phyloP scores from a whole-genome alignment of 2,113 vertebrate genomes.

The Hippocampus mohnikei region DNA sequence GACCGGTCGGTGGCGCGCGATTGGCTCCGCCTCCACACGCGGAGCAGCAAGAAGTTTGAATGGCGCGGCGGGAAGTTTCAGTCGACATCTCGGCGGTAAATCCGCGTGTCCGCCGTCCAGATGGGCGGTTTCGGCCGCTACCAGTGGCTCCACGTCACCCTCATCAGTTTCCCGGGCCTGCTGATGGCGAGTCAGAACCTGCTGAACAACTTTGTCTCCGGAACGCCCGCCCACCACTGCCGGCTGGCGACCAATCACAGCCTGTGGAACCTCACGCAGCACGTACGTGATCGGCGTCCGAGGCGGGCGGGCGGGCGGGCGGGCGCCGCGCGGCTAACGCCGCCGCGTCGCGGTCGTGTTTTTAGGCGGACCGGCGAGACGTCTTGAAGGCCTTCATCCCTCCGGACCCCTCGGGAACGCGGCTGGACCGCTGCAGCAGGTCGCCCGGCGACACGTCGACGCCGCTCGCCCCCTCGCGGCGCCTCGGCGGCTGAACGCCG shows the following conservation, averaged over 20 bases:
- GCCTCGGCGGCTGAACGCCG: neutral
- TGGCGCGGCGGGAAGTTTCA: neutral
- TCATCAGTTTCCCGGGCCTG: constrained; percentile 73
- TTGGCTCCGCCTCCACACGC: too few species aligned
- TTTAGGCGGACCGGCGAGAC: constrained; percentile 38
- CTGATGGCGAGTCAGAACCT: constrained; percentile 82
- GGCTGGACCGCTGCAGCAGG: constrained; percentile 67
- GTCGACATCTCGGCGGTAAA: neutral
- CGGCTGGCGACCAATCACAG: constrained; percentile 48
- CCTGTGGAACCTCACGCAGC: constrained; percentile 31
- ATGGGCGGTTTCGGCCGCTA: constrained; percentile 73
- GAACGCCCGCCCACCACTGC: constrained; percentile 74
- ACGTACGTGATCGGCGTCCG: constrained; percentile 14
- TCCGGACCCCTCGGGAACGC: constrained; percentile 46
- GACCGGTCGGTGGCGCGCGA: too few species aligned
- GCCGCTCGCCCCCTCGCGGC: too few species aligned
- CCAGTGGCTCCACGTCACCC: constrained; percentile 74
- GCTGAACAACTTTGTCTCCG: constrained; percentile 78
- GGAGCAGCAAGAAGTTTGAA: too few species aligned
- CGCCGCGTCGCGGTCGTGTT: neutral
- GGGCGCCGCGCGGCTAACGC: neutral
- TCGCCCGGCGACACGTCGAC: neutral
- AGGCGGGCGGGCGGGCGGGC: too few species aligned
- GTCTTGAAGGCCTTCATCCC: constrained; percentile 66
- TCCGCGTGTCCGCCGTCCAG: constrained; percentile 12